Base-by-base conservation (phyloP, 2,888 invertebrate species). In the Heliconius hortense region DNA sequence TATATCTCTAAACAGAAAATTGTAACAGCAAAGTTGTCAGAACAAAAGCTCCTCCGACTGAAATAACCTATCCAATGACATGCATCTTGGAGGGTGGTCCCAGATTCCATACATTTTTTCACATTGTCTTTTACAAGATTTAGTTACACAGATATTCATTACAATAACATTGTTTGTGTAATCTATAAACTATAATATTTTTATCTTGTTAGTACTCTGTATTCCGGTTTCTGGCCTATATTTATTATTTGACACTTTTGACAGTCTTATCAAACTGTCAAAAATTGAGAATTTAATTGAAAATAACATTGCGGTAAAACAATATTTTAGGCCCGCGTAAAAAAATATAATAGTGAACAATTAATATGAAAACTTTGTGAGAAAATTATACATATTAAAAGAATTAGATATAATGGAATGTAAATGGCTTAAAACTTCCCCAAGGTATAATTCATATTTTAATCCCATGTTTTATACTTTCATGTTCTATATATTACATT, bases 381-480 rank as follows among this genome's bases (percentile, higher is more conserved):
- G 43, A 63, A 77, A 56, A 67, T 56, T 8, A 48, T 21, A 39
- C 15, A 48, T 11, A 39, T 66, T 11, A 74, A 28, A 56, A 64
- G 39, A 60, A 24, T 31, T 39, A 66, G 43, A 79, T 24, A 39
- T 35, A 76, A 90, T 90, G 90, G 85, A 87, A 77, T 86, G 84
- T 78, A 79, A 81, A 67, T 92, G 90, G 92, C 79, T 91, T 67
- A 91, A 90, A 81, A 78, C 83, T 76, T 86, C 90, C 53, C 83
- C 86, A 76, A 90, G 89, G 91, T 90, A 82, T 76, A 21, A 71
- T 66, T 28, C 3, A 31, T 18, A 39, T 68, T 48, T 43, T 18
- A 31, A 26, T 28, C 24, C 24, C 0, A 24, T 24, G 10, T 60
- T 18, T 4, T 64, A 1, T 64, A 35, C 5, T 39, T 64, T 64